Evolutionary conservation across 2,113 vertebrate genomes (phyloP), one percentile per base, ranked within the genome.

Genomic region (Excalfactoria chinensis): DNA sequence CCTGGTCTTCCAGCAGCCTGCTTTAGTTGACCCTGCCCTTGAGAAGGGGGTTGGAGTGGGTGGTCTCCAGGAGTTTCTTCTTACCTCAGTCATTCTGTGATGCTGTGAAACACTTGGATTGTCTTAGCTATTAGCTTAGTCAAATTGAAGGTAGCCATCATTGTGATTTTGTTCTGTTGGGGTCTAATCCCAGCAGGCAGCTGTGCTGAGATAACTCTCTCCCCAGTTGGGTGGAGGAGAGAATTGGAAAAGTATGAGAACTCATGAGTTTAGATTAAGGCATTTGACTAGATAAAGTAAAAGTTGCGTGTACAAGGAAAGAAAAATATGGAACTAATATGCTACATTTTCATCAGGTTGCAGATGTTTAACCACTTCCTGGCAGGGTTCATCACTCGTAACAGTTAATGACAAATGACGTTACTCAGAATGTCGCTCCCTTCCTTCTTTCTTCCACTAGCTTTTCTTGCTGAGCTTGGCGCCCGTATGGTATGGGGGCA

Each of bases 121-220:
- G 16, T 46, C 13, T 46, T 60, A 46, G 2, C 34, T 84, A 34
- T 30, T 28, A 0, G 46, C 91, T 30, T 28, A 0, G 46, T 93
- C 16, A 7, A 53, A 6, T 78, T 75, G 11, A 74, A 46, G 64
- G 20, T 35, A 1, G 0, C 7, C 10, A 14, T 21, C 30, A 26
- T 35, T 46, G 5, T 32, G 25, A 3, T 32, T 80, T 67, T 5
- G 49, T 89, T 41, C 48, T 40, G 23, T 49, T 51, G 34, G 26
- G 23, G 11, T 40, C 25, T 40, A 44, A 10, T 9, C 20, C 30
- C 13, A 32, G 21, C 37, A 44, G 41, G 12, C 41, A 30, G 18
- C 43, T 58, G 30, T 11, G 55, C n/a, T 55, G 14, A 55, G 53
- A 32, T 17, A 28, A n/a, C 35, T 63, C 60, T 11, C 23, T 63